phyloP scores from a whole-genome alignment of 2,797 vertebrate genomes.

The Notoglanidium macrostoma region DNA sequence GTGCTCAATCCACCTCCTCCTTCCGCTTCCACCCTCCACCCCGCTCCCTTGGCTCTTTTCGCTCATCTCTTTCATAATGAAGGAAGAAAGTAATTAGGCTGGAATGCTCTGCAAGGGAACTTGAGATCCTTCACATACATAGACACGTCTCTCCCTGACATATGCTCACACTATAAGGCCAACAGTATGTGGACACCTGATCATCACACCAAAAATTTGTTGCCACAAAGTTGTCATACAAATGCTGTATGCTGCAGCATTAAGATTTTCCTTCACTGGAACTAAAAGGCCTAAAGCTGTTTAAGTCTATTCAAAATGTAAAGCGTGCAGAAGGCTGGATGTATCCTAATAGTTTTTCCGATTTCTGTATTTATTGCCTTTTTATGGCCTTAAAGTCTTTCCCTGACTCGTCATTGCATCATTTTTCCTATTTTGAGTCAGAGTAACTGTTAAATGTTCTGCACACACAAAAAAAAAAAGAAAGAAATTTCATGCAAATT shows the following conservation, averaged over 20 bases:
- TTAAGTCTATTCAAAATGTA: neutral
- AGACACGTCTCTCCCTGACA: neutral
- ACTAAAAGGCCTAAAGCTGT: neutral
- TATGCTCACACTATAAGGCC: neutral
- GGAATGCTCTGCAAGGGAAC: constrained; percentile 38
- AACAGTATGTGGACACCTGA: neutral
- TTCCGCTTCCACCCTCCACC: constrained; percentile 1
- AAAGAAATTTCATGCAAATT: neutral
- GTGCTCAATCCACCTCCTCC: constrained; percentile 34
- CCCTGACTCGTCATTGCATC: neutral
- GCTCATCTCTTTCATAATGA: constrained; percentile 46
- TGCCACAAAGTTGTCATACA: no score
- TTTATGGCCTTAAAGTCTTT: neutral
- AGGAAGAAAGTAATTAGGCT: constrained; percentile 56
- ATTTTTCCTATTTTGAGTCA: neutral
- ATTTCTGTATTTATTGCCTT: neutral
- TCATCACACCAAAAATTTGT: neutral
- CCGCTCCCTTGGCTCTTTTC: constrained; percentile 37
- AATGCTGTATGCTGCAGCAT: neutral
- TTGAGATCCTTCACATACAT: neutral
- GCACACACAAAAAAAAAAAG: neutral
- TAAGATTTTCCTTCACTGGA: neutral
- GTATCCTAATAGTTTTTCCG: neutral
- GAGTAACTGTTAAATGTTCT: neutral
- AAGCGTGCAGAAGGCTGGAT: neutral